Evolutionary conservation across 1,140 invertebrate genomes (phyloP), one percentile per base, ranked within the genome.

Genomic region (Epicauta chinensis): DNA sequence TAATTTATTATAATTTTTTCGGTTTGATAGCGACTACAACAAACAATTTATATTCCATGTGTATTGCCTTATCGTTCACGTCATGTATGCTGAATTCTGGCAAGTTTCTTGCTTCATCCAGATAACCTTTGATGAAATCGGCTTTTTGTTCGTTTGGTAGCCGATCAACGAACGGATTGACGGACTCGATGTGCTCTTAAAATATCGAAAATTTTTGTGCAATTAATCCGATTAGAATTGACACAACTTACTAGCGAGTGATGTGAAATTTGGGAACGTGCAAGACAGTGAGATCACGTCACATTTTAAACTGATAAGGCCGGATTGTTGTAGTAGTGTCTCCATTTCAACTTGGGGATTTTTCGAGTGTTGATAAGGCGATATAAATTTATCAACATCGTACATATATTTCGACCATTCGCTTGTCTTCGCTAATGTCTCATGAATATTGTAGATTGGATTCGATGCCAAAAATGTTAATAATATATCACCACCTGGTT

Each of bases 91-190:
- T 72, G 55, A 23, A 70, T 65, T 2, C 76, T 52, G 12, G 63
- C 64, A 79, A 69, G 7, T 73, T 71, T 15, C 65, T 61, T 0
- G 80, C 70, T 31, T 75, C 67, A 0, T 72, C 61, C 6, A 80
- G 49, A 45, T 79, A 80, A 55, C 82, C 80, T 30, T 76, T 64
- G 14, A 81, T 70, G 61, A 83, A 91, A 2, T 82, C 76, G 11
- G 82, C 73, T 32, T 79, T 78, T 2, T 83, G 52, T 1, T 77
- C 65, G 0, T 72, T 57, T 0, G 87, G 83, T 50, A 92, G 81
- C 14, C 78, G 69, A 2, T 75, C 69, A 35, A 86, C 62, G 60
- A 90, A 91, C 0, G 89, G 88, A 64, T 86, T 89, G 3, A 91
- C 80, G 0, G 87, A 85, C 50, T 73, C 73, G 0, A 83, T 73